Base-by-base conservation (phyloP, 2,888 invertebrate species). In the Pollenia angustigena region DNA sequence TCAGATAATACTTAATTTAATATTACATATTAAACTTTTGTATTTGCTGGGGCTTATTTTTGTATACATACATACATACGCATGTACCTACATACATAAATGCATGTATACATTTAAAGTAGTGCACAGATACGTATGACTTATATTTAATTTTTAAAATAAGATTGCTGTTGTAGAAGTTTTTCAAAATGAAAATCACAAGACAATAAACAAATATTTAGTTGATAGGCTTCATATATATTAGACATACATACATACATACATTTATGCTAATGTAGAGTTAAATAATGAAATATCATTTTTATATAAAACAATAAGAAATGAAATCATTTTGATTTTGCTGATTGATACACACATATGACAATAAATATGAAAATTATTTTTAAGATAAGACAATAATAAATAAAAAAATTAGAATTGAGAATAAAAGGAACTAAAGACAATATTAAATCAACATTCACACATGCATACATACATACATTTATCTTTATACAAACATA, bases 381-480 rank as follows among this genome's bases (percentile, higher is more conserved):
- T 78, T 62, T 48, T 69, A 16, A 83, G 78, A 54, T 62, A 83
- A 75, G 82, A 86, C 82, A 86, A 83, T 85, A 81, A 72, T n/a
- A n/a, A 1, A 16, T 44, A 56, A 11, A 74, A 50, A 7, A 71
- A 32, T 40, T 56, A 69, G 44, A 66, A 82, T 62, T 56, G 48
- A 2, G 6, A 56, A 56, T 3, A 44, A 68, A 54, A 46, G 68
- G 52, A 78, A 87, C 75, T 62, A 42, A 72, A 4, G 81, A 84
- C 64, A 87, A 83, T 83, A 79, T 23, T 54, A 66, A 74, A 48
- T 12, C 62, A 75, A 68, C 18, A 18, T 7, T 46, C 1, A 66
- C 1, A 66, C 10, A 8, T 48, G 18, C 23, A 11, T 54, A 62
- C n/a, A 16, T 52, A 9, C n/a, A 52, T n/a, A 52, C 18, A 23